Evolutionary conservation across 2,113 vertebrate genomes (phyloP), one percentile per base, ranked within the genome.

Genomic region (Oncorhynchus nerka): DNA sequence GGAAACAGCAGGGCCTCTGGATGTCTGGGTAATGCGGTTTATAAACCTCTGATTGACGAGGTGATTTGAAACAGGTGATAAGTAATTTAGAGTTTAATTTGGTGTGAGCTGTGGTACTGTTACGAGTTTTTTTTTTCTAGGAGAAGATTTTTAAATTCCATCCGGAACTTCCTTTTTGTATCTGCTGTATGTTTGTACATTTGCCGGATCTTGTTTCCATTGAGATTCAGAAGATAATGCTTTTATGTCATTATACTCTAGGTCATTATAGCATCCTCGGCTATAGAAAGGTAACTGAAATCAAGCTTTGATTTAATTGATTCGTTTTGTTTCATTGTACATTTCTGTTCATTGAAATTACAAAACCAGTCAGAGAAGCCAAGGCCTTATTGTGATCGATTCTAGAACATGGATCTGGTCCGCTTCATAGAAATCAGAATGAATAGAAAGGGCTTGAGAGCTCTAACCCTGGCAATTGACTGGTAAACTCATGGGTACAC

Each of bases 31-130:
- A 70, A 88, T 86, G 81, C 66, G 67, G 73, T 87, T 71, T 77
- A 48, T 71, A 73, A 61, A 75, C 59, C 73, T 48, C 48, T 86
- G 84, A 90, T 86, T 79, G 84, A 89, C 87, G 81, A 85, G 82
- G 68, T 73, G 73, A 84, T 84, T 75, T 80, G 49, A 75, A 86
- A 78, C 77, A 83, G 79, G 76, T 79, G 81, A 81, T 78, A 77
- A 79, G 71, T 84, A 68, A 82, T 84, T 85, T 79, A 8, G 61
- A 73, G 75, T 81, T 70, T 74, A 76, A 80, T 84, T 75, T 73
- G 65, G 68, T 85, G 73, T 70, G 75, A 81, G 51, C 67, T 3
- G 22, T 39, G 79, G 77, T 39, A 12, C 32, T 84, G 67, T 45
- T 28, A 26, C 3, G 55, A 69, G 72, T 64, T 3, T 28, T 28